Evolutionary conservation across 2,113 vertebrate species (phyloP), one percentile per base, ranked within the genome.

Genomic region (Chaetops frenatus): DNA sequence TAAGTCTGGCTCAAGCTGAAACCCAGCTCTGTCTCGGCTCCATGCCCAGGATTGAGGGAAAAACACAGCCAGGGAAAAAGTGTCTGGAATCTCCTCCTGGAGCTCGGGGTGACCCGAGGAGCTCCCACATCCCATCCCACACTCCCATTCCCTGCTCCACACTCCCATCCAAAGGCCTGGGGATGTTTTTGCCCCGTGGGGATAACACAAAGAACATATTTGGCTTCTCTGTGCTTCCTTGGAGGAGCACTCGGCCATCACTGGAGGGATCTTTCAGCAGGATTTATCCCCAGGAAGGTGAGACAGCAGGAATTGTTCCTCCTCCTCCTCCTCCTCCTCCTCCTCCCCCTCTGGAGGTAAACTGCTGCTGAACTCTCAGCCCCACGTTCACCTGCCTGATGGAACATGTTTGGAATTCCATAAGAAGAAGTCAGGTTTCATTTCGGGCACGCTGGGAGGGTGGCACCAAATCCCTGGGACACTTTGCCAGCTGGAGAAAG

Each of bases 1-100:
- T 81, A 51, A 97, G 97, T 98, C 98, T 98, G 98, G 95, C 97
- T 94, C 57, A 58, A 84, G 78, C 94, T 91, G 93, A 77, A 92
- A 92, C 85, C 62, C 82, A 73, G 82, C 89, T 91, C 69, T n/a
- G 93, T 97, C 96, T 98, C 85, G 96, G 97, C 97, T 94, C 83
- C 1, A 1, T 93, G 97, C 97, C 98, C 93, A 5, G 48, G n/a
- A 58, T 73, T 31, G 93, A 97, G 92, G 51, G 61, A 81, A 80
- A 38, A 47, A 42, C 60, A 61, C 60, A 97, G 95, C 89, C 96
- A 77, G 76, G 87, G 92, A 86, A 92, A 83, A 96, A 93, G 54
- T 12, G 73, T 95, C 97, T 98, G 96, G 94, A 84, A 88, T 48
- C 38, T 12, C 91, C 97, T 97, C 92, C 94, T 57, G 81, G 81